Conservation (phyloP, 2,797 vertebrate species). For the Amblyraja radiata region DNA sequence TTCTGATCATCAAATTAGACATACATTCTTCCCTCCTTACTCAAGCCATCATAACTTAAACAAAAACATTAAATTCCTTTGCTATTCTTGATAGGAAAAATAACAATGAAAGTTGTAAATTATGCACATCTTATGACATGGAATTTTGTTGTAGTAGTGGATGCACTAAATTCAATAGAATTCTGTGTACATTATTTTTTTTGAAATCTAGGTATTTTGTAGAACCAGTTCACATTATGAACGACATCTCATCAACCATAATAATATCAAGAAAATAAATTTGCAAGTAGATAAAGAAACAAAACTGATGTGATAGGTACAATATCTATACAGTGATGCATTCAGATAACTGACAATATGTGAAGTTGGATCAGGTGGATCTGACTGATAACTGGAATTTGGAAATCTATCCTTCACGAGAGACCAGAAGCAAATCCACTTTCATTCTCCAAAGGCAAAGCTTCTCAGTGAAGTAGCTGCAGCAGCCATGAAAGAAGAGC, state of each 20-base stretch:
- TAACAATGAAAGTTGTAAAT: neutral
- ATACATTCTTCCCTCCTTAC: no score
- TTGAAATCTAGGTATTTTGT: neutral
- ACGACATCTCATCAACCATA: neutral
- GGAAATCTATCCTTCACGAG: no score
- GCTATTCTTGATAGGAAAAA: neutral
- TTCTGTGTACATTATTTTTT: neutral
- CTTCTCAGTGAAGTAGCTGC: neutral
- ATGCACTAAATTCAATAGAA: neutral
- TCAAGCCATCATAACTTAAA: neutral
- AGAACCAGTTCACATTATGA: neutral
- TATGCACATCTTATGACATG: neutral
- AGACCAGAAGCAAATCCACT: no score
- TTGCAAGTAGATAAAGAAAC: neutral
- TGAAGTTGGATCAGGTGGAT: neutral
- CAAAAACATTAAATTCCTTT: neutral
- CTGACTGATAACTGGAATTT: neutral
- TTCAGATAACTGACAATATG: neutral
- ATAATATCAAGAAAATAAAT: neutral
- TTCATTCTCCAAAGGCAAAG: neutral
- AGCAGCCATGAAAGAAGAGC: neutral
- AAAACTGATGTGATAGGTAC: neutral
- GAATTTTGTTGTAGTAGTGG: neutral
- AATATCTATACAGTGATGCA: neutral
- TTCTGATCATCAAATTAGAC: neutral